Conservation (phyloP, 2,797 vertebrate genomes). For the Enteromius argenteus region DNA sequence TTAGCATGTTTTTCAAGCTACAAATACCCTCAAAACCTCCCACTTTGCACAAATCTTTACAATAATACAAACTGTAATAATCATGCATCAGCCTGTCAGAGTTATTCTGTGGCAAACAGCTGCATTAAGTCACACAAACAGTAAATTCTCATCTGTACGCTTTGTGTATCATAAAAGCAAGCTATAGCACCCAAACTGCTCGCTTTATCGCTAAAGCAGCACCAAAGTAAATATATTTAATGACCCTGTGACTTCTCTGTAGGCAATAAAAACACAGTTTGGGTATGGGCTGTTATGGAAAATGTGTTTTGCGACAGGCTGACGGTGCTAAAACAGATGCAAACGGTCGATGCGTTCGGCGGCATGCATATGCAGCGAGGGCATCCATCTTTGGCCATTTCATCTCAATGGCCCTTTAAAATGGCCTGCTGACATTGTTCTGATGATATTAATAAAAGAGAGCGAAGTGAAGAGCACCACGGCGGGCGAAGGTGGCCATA, state of each 20-base stretch:
- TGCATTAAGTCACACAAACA: constrained; percentile 21
- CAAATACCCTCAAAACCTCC: background rate
- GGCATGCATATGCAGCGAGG: constrained; percentile 28
- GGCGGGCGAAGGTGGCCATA: constrained; percentile 71
- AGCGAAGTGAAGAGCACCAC: constrained; percentile 65
- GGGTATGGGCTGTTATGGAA: constrained; percentile 36
- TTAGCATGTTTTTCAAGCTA: background rate
- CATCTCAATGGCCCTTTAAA: constrained; percentile 63
- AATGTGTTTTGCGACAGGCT: constrained; percentile 45
- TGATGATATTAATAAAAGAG: constrained; percentile 79
- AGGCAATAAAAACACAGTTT: constrained; percentile 56
- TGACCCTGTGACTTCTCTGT: constrained; percentile 51
- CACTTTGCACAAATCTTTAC: background rate
- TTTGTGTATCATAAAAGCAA: constrained; percentile 41
- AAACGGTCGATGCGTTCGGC: constrained; percentile 21
- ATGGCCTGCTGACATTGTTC: constrained; percentile 75
- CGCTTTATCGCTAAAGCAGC: constrained; percentile 45
- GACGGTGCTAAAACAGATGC: constrained; percentile 51
- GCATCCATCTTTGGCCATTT: constrained; percentile 54
- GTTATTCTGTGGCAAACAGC: constrained; percentile 3
- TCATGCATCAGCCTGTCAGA: constrained; percentile 13
- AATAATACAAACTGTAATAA: background rate
- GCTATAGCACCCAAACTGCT: constrained; percentile 31
- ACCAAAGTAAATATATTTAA: constrained; percentile 51
- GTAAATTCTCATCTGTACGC: background rate